Base-by-base conservation (phyloP, 2,113 vertebrate species). In the Ailuropoda melanoleuca region DNA sequence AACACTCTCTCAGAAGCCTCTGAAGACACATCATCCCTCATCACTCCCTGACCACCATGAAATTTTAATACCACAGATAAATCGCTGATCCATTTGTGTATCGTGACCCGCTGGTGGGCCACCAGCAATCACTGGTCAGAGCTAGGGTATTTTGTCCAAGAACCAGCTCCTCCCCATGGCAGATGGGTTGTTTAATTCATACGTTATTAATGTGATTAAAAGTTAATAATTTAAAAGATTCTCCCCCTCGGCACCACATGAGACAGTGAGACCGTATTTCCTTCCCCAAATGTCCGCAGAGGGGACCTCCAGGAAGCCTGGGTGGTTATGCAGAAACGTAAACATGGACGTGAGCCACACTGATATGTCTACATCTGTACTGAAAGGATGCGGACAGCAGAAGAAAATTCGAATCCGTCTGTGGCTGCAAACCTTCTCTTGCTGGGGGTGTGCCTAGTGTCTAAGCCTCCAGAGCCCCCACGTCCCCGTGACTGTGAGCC, bases 131-230 rank as follows among this genome's bases (percentile, higher is more conserved):
- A 21, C 19, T 19, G 10, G 10, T 39, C 19, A 75, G 62, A 68
- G 26, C 56, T 4, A 55, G 24, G n/a, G 64, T n/a, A 26, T 24
- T 56, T 31, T 19, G 17, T 55, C 53, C 68, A 34, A 95, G 37
- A 90, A 50, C 56, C 26, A 92, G 66, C 34, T 39, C 29, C 50
- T 24, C 17, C n/a, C 26, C n/a, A 3, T 2, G 50, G 53, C 18
- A 39, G 39, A 75, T 50, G 10, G 17, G 75, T 1, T 29, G 31
- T 88, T 56, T 86, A 95, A 93, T 78, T 55, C 87, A 77, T 60
- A 53, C 6, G 6, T 85, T 84, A 85, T 21, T 56, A 72, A 34
- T 55, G n/a, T 86, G 58, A 81, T 97, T 97, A 95, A 93, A 90
- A 92, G 83, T 74, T 55, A 95, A 90, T 78, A 23, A 90, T 34